These are phyloP conservation scores for Syngnathus rostellatus DNA, from an alignment of 2,797 vertebrate genomes.

Conservation along the genomic window DNA sequence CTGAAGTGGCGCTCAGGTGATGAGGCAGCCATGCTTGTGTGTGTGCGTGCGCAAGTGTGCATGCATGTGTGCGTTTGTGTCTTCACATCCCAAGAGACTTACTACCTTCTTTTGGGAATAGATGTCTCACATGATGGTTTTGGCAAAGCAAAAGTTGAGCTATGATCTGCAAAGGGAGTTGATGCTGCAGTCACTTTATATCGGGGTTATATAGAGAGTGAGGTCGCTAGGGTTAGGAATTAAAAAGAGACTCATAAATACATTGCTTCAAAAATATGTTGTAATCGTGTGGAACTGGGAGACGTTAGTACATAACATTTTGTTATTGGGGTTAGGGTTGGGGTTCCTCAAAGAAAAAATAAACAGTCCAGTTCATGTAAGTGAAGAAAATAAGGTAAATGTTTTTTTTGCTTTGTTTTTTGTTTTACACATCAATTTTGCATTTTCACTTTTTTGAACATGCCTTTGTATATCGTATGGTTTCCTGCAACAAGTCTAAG, in stretches of 20 bases:
- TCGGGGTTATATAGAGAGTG: constrained; percentile 27
- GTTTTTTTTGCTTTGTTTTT: background rate
- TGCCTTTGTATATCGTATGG: background rate
- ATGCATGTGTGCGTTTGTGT: constrained; percentile 10
- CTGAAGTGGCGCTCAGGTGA: constrained; percentile 49
- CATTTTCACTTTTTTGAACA: background rate
- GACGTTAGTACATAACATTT: background rate
- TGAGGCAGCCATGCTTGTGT: constrained; percentile 21
- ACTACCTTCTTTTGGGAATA: constrained; percentile 18
- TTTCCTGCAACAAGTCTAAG: background rate
- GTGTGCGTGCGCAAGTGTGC: constrained; percentile 21
- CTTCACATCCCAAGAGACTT: constrained; percentile 42
- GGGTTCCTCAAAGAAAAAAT: background rate
- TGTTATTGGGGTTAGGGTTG: background rate
- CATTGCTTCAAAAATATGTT: background rate
- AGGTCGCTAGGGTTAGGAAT: too few relatives aligned
- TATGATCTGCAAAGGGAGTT: constrained; percentile 26
- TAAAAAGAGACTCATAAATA: background rate
- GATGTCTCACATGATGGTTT: constrained; percentile 20
- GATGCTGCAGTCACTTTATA: constrained; percentile 33
- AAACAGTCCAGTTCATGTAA: background rate
- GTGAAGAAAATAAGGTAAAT: background rate
- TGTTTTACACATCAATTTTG: background rate
- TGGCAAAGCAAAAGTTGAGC: constrained; percentile 29
- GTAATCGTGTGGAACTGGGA: background rate